Evolutionary conservation across 1,140 invertebrate species (phyloP).

Genomic region (Drosophila funebris): DNA sequence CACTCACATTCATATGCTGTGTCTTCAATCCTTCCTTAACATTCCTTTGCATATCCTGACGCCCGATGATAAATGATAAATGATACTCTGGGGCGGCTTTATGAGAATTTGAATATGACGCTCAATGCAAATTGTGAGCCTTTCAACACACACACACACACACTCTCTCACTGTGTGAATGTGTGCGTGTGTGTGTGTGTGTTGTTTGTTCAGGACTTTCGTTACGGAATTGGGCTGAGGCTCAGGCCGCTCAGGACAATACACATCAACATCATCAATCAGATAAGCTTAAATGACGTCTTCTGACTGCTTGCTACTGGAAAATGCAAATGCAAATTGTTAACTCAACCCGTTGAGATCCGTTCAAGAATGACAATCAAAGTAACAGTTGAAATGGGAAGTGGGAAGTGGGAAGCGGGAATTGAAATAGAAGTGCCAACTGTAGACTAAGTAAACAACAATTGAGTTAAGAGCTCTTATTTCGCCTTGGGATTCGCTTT

Average conservation of each 20-base stretch:
- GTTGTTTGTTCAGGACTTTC: conserved; percentile 70
- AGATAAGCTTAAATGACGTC: conserved; percentile 82
- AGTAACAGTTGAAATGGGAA: conserved; percentile 57
- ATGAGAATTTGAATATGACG: conserved; percentile 75
- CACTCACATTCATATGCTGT: background rate
- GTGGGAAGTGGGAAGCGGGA: conserved; percentile 13
- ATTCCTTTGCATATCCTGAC: conserved; percentile 50
- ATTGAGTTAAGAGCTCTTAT: conserved; percentile 44
- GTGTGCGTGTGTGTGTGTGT: background rate
- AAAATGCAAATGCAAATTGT: conserved; percentile 74
- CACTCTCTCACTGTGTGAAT: too few species aligned
- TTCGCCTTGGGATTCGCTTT: background rate
- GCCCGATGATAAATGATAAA: conserved; percentile 77
- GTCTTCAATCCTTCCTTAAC: conserved; percentile 3
- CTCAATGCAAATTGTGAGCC: conserved; percentile 73
- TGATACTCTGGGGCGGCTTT: conserved; percentile 33
- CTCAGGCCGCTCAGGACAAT: conserved; percentile 49
- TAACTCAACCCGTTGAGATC: conserved; percentile 73
- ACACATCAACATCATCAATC: conserved; percentile 76
- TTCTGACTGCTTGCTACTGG: conserved; percentile 38
- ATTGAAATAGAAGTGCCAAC: conserved; percentile 13
- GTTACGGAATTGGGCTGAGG: conserved; percentile 12
- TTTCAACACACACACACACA: conserved; percentile 58
- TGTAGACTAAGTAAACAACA: conserved; percentile 71
- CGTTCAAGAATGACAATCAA: conserved; percentile 68